Evolutionary conservation across 2,113 vertebrate genomes (phyloP).

Genomic region (Terrapene triunguis): DNA sequence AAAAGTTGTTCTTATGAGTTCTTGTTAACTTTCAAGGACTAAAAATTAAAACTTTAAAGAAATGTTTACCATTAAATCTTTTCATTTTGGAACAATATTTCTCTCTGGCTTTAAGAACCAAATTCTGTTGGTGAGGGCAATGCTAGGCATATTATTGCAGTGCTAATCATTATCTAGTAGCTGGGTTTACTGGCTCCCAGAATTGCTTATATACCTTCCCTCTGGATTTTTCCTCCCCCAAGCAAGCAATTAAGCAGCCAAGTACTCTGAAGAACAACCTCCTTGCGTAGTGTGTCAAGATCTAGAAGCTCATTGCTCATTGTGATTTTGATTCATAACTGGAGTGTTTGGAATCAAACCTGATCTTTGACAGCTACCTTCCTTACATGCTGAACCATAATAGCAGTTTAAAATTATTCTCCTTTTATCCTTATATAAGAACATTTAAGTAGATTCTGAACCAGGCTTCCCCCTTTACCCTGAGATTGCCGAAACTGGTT

Average conservation of each 20-base stretch:
- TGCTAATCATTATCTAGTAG: slow-evolving; percentile 15
- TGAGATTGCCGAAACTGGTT: not conserved
- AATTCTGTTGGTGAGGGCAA: slow-evolving; percentile 16
- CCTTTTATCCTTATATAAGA: not conserved
- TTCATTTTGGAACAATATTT: not conserved
- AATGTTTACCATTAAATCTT: slow-evolving; percentile 15
- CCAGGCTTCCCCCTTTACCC: not conserved
- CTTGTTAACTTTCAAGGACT: slow-evolving; percentile 18
- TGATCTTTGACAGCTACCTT: slow-evolving; percentile 63
- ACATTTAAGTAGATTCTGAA: slow-evolving; percentile 30
- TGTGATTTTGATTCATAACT: slow-evolving; percentile 77
- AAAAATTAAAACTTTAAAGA: slow-evolving; percentile 10
- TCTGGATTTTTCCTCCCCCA: slow-evolving; percentile 57
- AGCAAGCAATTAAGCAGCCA: slow-evolving; percentile 79
- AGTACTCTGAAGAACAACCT: slow-evolving; percentile 67
- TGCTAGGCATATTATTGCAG: not conserved
- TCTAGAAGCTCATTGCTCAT: slow-evolving; percentile 76
- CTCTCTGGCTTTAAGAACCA: not conserved
- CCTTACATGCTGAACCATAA: slow-evolving; percentile 10
- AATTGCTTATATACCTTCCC: slow-evolving; percentile 58
- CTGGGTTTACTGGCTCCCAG: slow-evolving; percentile 1
- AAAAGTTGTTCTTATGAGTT: slow-evolving; percentile 26
- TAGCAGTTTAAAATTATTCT: slow-evolving; percentile 34
- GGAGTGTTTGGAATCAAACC: slow-evolving; percentile 65
- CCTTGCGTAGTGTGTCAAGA: slow-evolving; percentile 56